Conservation (phyloP, 2,888 invertebrate species). For the Cyrtodaria siliqua region DNA sequence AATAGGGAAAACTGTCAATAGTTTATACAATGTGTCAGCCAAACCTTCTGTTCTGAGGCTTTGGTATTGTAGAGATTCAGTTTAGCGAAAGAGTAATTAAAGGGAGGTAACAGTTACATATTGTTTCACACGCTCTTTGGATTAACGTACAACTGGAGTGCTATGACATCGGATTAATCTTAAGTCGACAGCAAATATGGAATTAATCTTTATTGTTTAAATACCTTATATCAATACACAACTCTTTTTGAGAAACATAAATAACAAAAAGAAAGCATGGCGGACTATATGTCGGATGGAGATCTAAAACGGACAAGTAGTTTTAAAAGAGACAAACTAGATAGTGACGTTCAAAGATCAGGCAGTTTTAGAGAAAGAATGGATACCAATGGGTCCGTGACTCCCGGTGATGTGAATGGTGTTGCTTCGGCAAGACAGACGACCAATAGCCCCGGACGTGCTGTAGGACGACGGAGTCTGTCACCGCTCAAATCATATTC, state of each 20-base stretch:
- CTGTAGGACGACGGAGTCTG: constrained; percentile 9
- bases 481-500: constrained; percentile 37
- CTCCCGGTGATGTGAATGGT: constrained; percentile 23
- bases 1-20: too few species aligned
- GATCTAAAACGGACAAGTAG: constrained; percentile 5
- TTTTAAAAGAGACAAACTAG: constrained; percentile 1
- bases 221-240: background rate
- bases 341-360: constrained; percentile 21
- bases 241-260: background rate
- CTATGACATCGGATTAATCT: too few species aligned
- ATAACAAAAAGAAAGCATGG: constrained; percentile 28
- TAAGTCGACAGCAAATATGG: too few species aligned
- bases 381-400: constrained; percentile 26
- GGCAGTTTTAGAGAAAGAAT: constrained; percentile 53
- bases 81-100: background rate
- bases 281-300: constrained; percentile 29
- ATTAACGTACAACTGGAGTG: background rate
- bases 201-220: background rate
- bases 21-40: too few species aligned
- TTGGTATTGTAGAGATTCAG: background rate
- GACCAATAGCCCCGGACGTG: constrained; percentile 2
- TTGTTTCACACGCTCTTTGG: background rate
- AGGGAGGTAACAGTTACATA: background rate
- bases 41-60: too few species aligned
- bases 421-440: background rate